Percentiles rank a stretch among this genome's conserved stretches.
These are phyloP conservation scores for Aphidoletes aphidimyza DNA, from an alignment of 2,888 invertebrate species.

Conservation along the genomic window DNA sequence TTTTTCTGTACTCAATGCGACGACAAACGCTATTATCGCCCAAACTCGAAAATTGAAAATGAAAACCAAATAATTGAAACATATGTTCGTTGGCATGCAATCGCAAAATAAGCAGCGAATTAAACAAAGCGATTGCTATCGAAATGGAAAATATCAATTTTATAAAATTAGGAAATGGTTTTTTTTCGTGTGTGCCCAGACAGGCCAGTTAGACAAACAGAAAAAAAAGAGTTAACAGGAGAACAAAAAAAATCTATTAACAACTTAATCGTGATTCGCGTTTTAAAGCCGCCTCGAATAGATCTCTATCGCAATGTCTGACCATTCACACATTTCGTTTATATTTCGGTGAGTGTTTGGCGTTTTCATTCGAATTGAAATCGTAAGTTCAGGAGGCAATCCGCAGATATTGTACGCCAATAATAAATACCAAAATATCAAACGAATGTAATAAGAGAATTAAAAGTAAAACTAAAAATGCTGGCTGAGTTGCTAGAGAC, in stretches of 20 bases:
- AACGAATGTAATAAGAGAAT: not conserved
- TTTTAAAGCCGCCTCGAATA: too few species aligned
- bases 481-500: too few species aligned
- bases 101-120: not conserved
- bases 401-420: not conserved
- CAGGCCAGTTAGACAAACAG: too few species aligned
- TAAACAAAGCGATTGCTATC: constrained; percentile 28
- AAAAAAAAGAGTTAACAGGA: too few species aligned
- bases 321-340: not conserved
- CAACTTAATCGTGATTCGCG: constrained; percentile 53
- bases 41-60: constrained; percentile 24
- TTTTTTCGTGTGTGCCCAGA: not conserved
- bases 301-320: constrained; percentile 22
- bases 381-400: constrained; percentile 8
- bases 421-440: not conserved
- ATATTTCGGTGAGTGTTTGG: not conserved
- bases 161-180: constrained; percentile 17
- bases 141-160: constrained; percentile 52
- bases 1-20: not conserved
- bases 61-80: constrained; percentile 37
- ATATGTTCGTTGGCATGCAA: constrained; percentile 1
- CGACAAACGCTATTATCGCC: too few species aligned
- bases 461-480: not conserved
- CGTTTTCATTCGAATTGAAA: not conserved
- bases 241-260: constrained; percentile 23